phyloP scores from a whole-genome alignment of 2,797 vertebrate species.

The Pristis pectinata region DNA sequence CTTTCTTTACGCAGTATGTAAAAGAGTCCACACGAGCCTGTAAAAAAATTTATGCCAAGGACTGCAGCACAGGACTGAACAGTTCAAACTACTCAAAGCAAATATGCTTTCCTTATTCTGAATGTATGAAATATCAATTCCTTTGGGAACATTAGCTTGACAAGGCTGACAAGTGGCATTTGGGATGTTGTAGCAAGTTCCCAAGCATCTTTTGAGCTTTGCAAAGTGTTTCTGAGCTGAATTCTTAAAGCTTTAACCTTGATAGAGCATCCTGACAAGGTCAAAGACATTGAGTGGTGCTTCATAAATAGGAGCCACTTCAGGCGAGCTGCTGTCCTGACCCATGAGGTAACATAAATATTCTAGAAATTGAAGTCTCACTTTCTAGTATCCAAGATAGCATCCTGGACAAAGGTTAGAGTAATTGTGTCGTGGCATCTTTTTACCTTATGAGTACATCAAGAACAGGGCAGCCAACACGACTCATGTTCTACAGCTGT shows the following conservation, averaged over 20 bases:
- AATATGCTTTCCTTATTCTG: neutral
- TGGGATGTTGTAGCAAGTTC: neutral
- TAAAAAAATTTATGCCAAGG: too few relatives aligned
- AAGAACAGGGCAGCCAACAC: too few relatives aligned
- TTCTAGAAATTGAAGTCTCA: neutral
- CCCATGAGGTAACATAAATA: neutral
- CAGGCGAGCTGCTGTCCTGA: too few relatives aligned
- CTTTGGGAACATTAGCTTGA: neutral
- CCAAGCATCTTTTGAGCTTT: neutral
- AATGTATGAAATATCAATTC: neutral
- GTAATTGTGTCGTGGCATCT: neutral
- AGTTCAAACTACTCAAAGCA: too few relatives aligned
- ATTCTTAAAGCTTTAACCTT: neutral
- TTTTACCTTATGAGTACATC: too few relatives aligned
- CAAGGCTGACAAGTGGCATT: neutral
- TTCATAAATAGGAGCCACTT: too few relatives aligned
- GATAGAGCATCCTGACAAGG: neutral
- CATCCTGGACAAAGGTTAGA: neutral
- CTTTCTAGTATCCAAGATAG: neutral
- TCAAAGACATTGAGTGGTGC: neutral
- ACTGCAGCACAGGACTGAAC: too few relatives aligned
- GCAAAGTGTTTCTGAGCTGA: neutral
- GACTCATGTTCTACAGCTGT: too few relatives aligned
- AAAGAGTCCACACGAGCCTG: too few relatives aligned
- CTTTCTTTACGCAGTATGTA: too few relatives aligned